Evolutionary conservation across 1,140 invertebrate species (phyloP), one percentile per base, ranked within the genome.

Genomic region (Babylonia areolata): DNA sequence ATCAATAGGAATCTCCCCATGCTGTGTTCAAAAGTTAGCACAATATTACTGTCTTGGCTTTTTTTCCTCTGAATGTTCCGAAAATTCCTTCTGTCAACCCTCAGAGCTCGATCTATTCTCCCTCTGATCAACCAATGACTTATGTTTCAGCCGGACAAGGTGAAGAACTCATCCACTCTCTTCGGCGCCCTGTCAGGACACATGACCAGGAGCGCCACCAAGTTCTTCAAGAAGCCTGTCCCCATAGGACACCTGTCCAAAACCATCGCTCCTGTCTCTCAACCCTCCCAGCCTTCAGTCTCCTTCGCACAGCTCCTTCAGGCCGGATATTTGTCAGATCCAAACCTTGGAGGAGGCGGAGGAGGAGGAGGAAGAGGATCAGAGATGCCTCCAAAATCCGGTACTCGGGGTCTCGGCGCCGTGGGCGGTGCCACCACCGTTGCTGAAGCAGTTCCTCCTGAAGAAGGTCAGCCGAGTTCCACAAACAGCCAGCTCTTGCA

Each of bases 141-240:
- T 51, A 42, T 80, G 78, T 80, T 80, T 42, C 71, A 73, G 31
- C 31, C 37, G 20, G 75, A 35, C 75, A 28, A 77, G 28, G 31
- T 46, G 37, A 84, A 75, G 40, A 58, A 35, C n/a, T 75, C 69
- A 1, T 42, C 82, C 28, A 37, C 69, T 6, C 39, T 75, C 28
- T 39, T 84, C 40, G 82, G 82, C 0, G 82, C 39, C 12, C 40
- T 84, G 33, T 46, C 82, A 0, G 82, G 82, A 28, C 82, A 84
- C 23, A 2, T 46, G 39, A 46, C 82, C n/a, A 35, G 69, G n/a
- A 84, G 82, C 3, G 64, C 82, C 39, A 75, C 39, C 82, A 84
- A 84, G 40, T 84, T 84, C 64, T 84, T 75, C 69, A 75, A 40
- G 39, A 84, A 46, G 33, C 82, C 82, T 15, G 33, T 33, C 11